Conservation (phyloP, 2,797 vertebrate genomes). For the Limnodromus scolopaceus region DNA sequence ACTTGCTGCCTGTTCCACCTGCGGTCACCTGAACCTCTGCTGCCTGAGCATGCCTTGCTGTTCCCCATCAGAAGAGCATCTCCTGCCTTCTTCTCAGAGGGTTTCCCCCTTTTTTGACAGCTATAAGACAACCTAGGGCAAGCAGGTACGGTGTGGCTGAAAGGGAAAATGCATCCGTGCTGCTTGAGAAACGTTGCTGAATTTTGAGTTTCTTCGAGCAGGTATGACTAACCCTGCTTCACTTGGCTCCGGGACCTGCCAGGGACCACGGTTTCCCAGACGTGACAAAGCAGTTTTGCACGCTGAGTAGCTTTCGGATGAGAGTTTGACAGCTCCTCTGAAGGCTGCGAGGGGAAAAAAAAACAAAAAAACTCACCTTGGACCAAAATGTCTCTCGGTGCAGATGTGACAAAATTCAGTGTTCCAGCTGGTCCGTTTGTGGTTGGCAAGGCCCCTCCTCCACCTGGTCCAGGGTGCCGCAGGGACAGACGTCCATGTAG, state of each 20-base stretch:
- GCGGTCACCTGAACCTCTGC: neutral
- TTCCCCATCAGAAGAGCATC: neutral
- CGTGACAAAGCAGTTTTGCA: neutral
- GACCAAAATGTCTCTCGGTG: neutral
- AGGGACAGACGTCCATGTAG: neutral
- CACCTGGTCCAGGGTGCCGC: accelerated
- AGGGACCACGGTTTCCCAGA: neutral
- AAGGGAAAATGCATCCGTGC: neutral
- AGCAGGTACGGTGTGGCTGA: neutral
- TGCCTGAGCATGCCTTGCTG: neutral
- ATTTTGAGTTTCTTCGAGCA: neutral
- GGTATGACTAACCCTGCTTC: neutral
- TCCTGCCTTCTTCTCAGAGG: neutral
- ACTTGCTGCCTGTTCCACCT: neutral
- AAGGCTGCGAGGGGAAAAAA: accelerated
- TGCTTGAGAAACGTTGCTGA: neutral
- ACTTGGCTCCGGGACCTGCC: neutral
- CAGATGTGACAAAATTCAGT: neutral
- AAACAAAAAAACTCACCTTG: neutral
- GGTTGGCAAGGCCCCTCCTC: neutral
- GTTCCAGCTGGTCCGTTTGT: accelerated
- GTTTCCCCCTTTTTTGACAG: neutral
- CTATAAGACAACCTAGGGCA: neutral
- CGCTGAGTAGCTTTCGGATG: neutral
- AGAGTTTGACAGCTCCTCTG: conserved; percentile 25